Evolutionary conservation across 2,113 vertebrate species (phyloP).

Genomic region (Dicaeum eximium): DNA sequence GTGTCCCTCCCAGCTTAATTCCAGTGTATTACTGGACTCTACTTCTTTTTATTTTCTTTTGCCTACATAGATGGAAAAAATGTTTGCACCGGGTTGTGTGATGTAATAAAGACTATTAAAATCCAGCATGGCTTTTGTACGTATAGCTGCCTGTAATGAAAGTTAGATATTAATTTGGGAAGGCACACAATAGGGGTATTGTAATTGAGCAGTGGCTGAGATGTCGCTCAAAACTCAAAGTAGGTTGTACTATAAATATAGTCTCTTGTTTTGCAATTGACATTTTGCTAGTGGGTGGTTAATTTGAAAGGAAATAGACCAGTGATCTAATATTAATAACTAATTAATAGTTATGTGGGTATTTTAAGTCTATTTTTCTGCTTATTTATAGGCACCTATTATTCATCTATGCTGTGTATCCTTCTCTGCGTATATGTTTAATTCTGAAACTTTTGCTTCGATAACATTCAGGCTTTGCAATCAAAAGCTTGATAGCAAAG

Average conservation of each 20-base stretch:
- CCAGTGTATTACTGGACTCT: not conserved
- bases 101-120: not conserved
- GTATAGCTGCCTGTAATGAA: not conserved
- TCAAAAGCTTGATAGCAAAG: not conserved
- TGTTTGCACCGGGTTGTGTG: not conserved
- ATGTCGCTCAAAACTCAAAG: constrained; percentile 29
- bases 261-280: constrained; percentile 55
- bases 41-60: not conserved
- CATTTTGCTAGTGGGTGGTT: constrained; percentile 67
- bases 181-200: constrained; percentile 26
- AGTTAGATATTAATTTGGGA: constrained; percentile 8
- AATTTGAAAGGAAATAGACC: constrained; percentile 67
- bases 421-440: not conserved
- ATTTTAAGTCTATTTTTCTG: constrained; percentile 54
- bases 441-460: not conserved
- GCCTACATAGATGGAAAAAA: not conserved
- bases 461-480: not conserved
- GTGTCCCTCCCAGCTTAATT: not conserved
- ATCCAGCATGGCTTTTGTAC: not conserved
- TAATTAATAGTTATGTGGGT: constrained; percentile 61
- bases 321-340: constrained; percentile 63
- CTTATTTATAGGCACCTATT: constrained; percentile 57
- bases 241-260: constrained; percentile 54
- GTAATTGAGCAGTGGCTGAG: constrained; percentile 32
- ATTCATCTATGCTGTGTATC: constrained; percentile 20